Base-by-base conservation (phyloP, 2,888 invertebrate genomes). In the Dicranocentrus wangi region DNA sequence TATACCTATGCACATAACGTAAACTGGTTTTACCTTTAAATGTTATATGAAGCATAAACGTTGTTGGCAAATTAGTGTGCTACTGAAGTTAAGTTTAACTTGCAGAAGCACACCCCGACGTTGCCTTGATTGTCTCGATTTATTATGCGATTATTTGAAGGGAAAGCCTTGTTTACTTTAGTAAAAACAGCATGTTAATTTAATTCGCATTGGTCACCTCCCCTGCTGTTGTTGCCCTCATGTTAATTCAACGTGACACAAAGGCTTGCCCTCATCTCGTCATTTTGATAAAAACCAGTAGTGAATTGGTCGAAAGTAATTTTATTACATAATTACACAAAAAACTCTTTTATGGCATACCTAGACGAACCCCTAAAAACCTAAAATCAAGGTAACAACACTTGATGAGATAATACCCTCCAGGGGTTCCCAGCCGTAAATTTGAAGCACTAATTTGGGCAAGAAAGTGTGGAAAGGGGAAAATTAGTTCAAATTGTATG, bases 361-460 rank as follows among this genome's bases (percentile, higher is more conserved):
- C 47, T 15, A 55, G 19, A 21, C 21, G 8, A 23, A 55, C 19
- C 2, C 7, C 3, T 10, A n/a, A 28, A 55, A 55, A 19, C 7
- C 3, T 10, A n/a, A 28, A 32, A 53, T 70, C 42, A 32, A 25
- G 61, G 47, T 51, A 28, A 23, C 39, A 25, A 28, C 10, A 39
- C 65, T 17, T 66, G 66, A 63, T 63, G 42, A n/a, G n/a, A 55
- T 66, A 79, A 72, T 72, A 66, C 79, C 79, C 72, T 79, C 72
- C 79, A 79, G 79, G 72, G 72, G 79, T 71, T 79, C 79, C 58
- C 72, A 69, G 15, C 39, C 23, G n/a, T 58, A 25, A 23, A 25
- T 60, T 19, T 58, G 58, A 3, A 60, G 17, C 39, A 55, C 23
- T 15, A 19, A 23, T 21, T 39, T 63, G 19, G 21, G 55, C 23